Conservation (phyloP, 2,797 vertebrate species). For the Phrynocephalus forsythii region DNA sequence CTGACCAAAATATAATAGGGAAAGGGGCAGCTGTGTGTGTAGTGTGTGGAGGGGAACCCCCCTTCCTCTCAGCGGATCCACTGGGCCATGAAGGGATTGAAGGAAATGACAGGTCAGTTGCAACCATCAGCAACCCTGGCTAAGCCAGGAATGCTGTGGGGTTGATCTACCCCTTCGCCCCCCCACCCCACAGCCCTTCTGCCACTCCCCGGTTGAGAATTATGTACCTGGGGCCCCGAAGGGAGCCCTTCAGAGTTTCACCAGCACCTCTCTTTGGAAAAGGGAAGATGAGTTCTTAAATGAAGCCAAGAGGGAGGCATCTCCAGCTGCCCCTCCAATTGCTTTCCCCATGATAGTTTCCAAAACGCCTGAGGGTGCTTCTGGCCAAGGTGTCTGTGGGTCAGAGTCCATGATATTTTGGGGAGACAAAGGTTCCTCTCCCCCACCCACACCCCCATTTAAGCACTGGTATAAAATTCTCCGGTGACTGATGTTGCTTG, state of each 20-base stretch:
- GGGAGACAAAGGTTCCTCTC: neutral
- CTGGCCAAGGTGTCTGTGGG: neutral
- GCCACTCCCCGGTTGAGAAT: neutral
- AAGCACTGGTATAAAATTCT: neutral
- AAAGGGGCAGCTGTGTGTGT: no score
- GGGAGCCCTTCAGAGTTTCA: neutral
- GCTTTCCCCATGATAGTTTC: neutral
- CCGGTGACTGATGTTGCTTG: neutral
- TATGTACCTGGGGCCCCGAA: neutral
- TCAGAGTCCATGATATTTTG: neutral
- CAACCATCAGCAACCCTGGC: neutral
- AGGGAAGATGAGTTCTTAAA: no score
- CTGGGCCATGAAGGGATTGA: neutral
- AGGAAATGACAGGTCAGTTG: no score
- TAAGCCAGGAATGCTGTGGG: neutral
- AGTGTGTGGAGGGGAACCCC: neutral
- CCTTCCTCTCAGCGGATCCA: neutral
- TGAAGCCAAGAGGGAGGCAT: neutral
- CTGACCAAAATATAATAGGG: no score
- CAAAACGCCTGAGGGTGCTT: neutral
- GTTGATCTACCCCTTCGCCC: neutral
- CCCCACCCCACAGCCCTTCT: no score
- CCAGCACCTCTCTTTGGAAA: no score
- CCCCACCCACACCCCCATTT: neutral
- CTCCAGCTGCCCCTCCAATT: neutral